Evolutionary conservation across 2,113 vertebrate species (phyloP).

Genomic region (Clarias batrachus): DNA sequence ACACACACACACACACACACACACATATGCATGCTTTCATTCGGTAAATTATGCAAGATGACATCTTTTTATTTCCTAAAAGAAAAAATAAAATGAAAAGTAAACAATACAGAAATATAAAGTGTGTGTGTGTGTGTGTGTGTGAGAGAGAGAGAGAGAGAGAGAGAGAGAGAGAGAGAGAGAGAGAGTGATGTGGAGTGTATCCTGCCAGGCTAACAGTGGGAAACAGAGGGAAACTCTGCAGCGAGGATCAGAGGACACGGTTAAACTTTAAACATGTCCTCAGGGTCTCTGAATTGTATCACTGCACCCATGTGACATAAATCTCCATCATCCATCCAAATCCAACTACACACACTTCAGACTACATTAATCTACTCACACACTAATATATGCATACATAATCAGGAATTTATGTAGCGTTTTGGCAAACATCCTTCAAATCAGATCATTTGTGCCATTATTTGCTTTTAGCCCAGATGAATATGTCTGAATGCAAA

Average conservation of each 20-base stretch:
- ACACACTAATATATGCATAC: background rate
- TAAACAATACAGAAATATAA: background rate
- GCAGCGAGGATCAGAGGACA: slow-evolving; percentile 46
- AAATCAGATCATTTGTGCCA: too few species aligned
- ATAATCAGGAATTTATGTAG: too few species aligned
- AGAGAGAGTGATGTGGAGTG: background rate
- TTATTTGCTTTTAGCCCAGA: too few species aligned
- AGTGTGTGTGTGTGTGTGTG: background rate
- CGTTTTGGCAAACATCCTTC: too few species aligned
- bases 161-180: background rate
- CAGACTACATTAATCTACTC: too few species aligned
- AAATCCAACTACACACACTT: background rate
- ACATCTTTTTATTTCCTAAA: background rate
- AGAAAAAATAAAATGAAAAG: background rate
- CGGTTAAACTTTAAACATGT: slow-evolving; percentile 48
- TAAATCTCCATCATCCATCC: background rate
- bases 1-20: background rate
- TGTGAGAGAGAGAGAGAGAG: background rate
- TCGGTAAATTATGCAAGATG: background rate
- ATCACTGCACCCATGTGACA: background rate
- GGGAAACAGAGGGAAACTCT: slow-evolving; percentile 23
- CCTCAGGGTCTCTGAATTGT: background rate
- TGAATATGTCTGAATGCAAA: too few species aligned
- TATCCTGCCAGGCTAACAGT: slow-evolving; percentile 11
- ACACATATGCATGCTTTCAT: background rate